Conservation (phyloP, 2,113 vertebrate species). For the Actenoides hombroni region DNA sequence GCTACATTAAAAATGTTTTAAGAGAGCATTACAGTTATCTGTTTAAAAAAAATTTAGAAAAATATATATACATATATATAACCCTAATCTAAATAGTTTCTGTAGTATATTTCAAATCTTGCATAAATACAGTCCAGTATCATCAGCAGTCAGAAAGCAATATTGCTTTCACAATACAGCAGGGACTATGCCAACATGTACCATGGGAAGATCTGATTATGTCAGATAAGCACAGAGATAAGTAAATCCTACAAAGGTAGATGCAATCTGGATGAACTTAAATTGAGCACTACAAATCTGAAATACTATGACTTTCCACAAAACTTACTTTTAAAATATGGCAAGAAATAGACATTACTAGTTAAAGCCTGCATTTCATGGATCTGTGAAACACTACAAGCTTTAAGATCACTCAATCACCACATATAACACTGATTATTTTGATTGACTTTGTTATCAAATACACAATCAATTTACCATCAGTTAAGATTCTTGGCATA, state of each 20-base stretch:
- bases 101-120: not conserved
- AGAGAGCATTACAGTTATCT: not conserved
- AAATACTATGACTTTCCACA: not conserved
- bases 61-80: not conserved
- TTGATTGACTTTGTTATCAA: not conserved
- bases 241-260: slow-evolving; percentile 3
- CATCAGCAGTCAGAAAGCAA: not conserved
- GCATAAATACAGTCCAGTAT: not conserved
- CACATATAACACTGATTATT: not conserved
- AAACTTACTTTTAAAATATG: not conserved
- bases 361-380: not conserved
- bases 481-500: not conserved
- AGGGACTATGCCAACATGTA: not conserved
- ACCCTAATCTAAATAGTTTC: not conserved
- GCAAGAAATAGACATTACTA: not conserved
- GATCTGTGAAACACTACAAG: not conserved
- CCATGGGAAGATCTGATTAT: not conserved
- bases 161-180: not conserved
- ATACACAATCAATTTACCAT: not conserved
- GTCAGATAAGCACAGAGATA: not conserved
- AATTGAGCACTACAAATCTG: not conserved
- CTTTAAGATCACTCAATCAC: not conserved
- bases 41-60: not conserved
- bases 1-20: not conserved
- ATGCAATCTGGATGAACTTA: slow-evolving; percentile 24